Evolutionary conservation across 2,113 vertebrate genomes (phyloP), one percentile per base, ranked within the genome.

Genomic region (Perognathus longimembris): DNA sequence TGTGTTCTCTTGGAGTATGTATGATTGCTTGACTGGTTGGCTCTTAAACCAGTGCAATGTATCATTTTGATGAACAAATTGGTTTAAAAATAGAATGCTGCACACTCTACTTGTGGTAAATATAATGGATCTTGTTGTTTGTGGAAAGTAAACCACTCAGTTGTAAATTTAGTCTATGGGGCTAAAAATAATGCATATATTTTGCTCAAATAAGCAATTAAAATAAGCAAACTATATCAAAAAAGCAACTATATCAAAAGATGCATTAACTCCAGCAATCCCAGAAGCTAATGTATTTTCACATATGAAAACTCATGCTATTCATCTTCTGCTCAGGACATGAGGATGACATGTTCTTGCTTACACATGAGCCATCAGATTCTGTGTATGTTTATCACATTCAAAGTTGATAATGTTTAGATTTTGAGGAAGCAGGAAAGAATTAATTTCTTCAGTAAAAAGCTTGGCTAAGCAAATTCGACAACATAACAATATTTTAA

Each of bases 141-240:
- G n/a, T 92, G 67, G 84, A 94, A 94, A 87, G 54, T 83, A 93
- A 95, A 89, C 74, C 50, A 79, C 57, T 90, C 71, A 95, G 94
- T 93, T 96, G 61, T 90, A 93, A 94, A 95, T 93, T 32, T 36
- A 95, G 84, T 71, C 7, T 71, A 91, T 54, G 76, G 42, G 40
- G 15, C 88, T 91, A 94, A 93, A 95, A 95, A 96, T 95, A 96
- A 94, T 85, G 78, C 80, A 66, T 28, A 90, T 94, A n/a, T 89
- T 93, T 71, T 94, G 32, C 42, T 92, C 92, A 94, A 92, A 90
- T 26, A 94, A 36, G 75, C 93, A 88, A 94, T 91, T 90, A 85
- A 92, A 95, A 83, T 83, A 90, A 76, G 78, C 34, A 73, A 90
- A 91, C 45, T 45, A 45, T 45, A 54, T 12, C 50, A 54, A 54